Evolutionary conservation across 2,797 vertebrate species (phyloP).

Genomic region (Odontamblyopus lacepedii): DNA sequence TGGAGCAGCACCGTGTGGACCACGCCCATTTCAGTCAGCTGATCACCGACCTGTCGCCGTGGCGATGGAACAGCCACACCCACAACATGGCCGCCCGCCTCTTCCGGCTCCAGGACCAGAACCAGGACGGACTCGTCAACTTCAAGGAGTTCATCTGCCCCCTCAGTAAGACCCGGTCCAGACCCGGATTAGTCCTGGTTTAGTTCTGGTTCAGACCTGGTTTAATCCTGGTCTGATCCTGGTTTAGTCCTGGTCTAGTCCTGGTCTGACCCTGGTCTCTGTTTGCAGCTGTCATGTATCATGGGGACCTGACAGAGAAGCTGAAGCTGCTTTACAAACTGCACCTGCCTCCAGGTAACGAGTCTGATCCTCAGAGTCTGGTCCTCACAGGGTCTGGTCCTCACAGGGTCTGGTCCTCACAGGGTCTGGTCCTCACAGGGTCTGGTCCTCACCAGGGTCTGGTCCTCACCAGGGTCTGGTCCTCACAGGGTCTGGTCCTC

Average conservation of each 20-base stretch:
- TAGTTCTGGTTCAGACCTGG: too few species aligned
- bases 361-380: too few species aligned
- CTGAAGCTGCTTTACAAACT: constrained; percentile 95
- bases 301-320: constrained; percentile 95
- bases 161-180: constrained; percentile 78
- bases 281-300: constrained; percentile 90
- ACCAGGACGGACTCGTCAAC: constrained; percentile 93
- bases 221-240: too few species aligned
- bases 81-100: constrained; percentile 83
- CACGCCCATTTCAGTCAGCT: constrained; percentile 86
- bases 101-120: constrained; percentile 91
- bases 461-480: too few species aligned
- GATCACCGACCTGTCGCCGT: constrained; percentile 83
- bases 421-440: too few species aligned
- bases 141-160: constrained; percentile 97
- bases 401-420: too few species aligned
- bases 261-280: background rate
- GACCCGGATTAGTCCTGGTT: too few species aligned
- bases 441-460: too few species aligned
- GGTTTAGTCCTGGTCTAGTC: too few species aligned
- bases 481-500: too few species aligned
- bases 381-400: too few species aligned
- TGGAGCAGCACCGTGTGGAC: constrained; percentile 96
- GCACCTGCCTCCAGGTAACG: constrained; percentile 90
- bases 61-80: constrained; percentile 87